These are phyloP conservation scores for Nudaria mundana DNA, from an alignment of 2,888 invertebrate species.

Conservation along the genomic window DNA sequence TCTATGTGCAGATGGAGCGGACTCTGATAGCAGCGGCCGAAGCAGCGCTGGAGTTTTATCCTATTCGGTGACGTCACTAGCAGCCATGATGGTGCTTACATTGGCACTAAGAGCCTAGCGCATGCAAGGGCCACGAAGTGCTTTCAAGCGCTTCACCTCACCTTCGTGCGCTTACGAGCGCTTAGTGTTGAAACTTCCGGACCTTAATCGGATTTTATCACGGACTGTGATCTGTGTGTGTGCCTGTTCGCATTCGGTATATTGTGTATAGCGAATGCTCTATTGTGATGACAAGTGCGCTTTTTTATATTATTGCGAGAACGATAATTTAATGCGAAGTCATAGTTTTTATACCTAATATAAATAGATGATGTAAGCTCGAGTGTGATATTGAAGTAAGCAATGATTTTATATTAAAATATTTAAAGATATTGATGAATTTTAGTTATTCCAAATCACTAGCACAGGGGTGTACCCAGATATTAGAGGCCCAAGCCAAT, in stretches of 20 bases:
- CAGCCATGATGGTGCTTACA: conserved; percentile 21
- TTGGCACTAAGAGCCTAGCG: conserved; percentile 30
- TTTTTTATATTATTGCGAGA: conserved; percentile 71
- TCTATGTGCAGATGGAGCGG: conserved; percentile 42
- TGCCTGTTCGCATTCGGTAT: conserved; percentile 65
- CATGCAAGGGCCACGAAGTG: conserved; percentile 25
- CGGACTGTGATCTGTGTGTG: conserved; percentile 70
- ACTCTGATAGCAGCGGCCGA: conserved; percentile 38
- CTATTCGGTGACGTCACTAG: conserved; percentile 19
- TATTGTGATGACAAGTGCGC: conserved; percentile 68
- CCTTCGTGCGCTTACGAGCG: conserved; percentile 5
- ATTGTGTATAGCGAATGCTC: conserved; percentile 71
- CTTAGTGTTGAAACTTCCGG: conserved; percentile 3
- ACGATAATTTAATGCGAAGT: conserved; percentile 78
- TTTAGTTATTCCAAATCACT: too few species aligned
- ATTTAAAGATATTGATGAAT: conserved; percentile 59
- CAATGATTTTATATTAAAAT: conserved; percentile 75
- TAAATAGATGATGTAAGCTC: conserved; percentile 81
- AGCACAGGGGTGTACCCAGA: too few species aligned
- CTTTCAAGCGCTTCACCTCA: conserved; percentile 19
- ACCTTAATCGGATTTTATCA: conserved; percentile 52
- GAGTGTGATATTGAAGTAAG: conserved; percentile 81
- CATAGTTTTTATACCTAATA: conserved; percentile 81
- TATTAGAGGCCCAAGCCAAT: too few species aligned
- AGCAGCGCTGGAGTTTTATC: conserved; percentile 27